These are phyloP conservation scores for Leucophora obtusa DNA, from an alignment of 2,888 invertebrate genomes.

Conservation along the genomic window DNA sequence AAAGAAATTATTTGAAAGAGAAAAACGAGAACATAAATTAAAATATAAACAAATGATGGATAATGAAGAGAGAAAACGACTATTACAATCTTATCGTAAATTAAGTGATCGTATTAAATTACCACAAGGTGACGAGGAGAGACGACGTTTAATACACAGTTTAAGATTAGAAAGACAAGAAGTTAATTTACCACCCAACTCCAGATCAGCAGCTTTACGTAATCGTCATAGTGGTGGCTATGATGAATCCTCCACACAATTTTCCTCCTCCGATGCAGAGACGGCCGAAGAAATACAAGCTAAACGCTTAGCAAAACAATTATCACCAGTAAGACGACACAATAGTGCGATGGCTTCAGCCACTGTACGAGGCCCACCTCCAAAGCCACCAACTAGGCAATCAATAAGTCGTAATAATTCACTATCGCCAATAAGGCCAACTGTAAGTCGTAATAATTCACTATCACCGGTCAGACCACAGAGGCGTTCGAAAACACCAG, in stretches of 20 bases:
- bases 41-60: conserved; percentile 75
- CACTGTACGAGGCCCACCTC: conserved; percentile 71
- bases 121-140: conserved; percentile 74
- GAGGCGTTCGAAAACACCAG: conserved; percentile 74
- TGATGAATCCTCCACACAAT: conserved; percentile 77
- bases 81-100: conserved; percentile 75
- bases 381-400: conserved; percentile 67
- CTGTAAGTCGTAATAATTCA: conserved; percentile 71
- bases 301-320: conserved; percentile 57
- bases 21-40: conserved; percentile 80
- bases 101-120: conserved; percentile 73
- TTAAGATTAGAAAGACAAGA: conserved; percentile 73
- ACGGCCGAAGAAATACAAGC: conserved; percentile 66
- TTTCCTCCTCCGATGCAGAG: conserved; percentile 77
- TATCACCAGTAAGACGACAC: conserved; percentile 61
- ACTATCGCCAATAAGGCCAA: conserved; percentile 71
- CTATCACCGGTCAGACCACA: conserved; percentile 71
- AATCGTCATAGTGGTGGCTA: conserved; percentile 68
- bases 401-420: conserved; percentile 72
- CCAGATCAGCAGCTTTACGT: conserved; percentile 60
- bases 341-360: conserved; percentile 64
- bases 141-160: conserved; percentile 73
- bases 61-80: conserved; percentile 74
- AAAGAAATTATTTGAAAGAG: conserved; percentile 78
- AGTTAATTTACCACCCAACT: conserved; percentile 2